Base-by-base conservation (phyloP, 2,797 vertebrate genomes). In the Typhlichthys eigenmanni region DNA sequence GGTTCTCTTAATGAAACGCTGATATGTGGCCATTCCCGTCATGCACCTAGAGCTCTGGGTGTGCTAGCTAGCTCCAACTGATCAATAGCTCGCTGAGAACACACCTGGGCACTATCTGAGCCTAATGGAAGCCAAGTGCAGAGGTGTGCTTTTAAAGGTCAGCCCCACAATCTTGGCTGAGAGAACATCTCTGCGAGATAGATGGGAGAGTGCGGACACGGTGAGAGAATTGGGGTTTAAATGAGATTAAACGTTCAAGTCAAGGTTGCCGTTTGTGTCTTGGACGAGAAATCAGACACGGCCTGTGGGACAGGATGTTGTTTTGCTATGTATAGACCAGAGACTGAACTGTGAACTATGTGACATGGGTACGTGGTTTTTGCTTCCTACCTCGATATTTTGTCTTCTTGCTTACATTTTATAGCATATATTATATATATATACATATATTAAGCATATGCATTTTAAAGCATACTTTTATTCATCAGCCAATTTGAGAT, bases 1-100 rank as follows among this genome's bases (percentile, higher is more conserved):
- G 75, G 71, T 81, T 71, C 74, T 74, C 85, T 82, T 85, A 86
- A 87, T 87, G 79, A 89, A 88, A 89, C 75, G 60, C 66, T 49
- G 13, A 38, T 38, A 38, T 38, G 74, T 38, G 34, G 69, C 83
- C 65, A 56, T 55, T 66, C 64, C 76, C 29, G 14, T 83, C 81
- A 62, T 38, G 19, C 74, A 84, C 78, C 76, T 64, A 80, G 24
- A 29, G 86, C 83, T 76, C 60, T 43, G 9, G 14, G 55, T 57
- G 69, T 57, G 54, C 65, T 45, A 14, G 78, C 68, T 24, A 34
- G 70, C 72, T 54, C 43, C 55, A 69, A n/a, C 69, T 87, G 85
- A 86, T 87, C 85, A 79, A 89, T 88, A 83, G 65, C 76, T 76
- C 68, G 76, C 74, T 63, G 79, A 74, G 73, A 74, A 68, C 74